Percentiles rank a stretch among this genome's conserved stretches.
Evolutionary conservation across 2,888 invertebrate genomes (phyloP).

Genomic region (Crocallis elinguaria): DNA sequence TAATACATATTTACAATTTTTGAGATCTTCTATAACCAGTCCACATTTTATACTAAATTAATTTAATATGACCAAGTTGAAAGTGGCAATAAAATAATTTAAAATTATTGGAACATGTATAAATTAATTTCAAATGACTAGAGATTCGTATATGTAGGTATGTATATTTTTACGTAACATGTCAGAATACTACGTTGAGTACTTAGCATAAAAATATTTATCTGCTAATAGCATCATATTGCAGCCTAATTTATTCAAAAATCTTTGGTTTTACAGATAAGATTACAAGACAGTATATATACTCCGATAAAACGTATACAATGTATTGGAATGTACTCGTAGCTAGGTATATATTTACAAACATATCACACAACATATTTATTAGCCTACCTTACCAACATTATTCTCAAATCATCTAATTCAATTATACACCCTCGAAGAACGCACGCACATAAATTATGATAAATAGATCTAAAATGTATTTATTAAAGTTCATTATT

Average conservation of each 20-base stretch:
- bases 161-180: background rate
- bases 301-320: constrained; percentile 72
- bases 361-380: constrained; percentile 64
- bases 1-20: constrained; percentile 61
- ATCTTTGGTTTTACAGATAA: constrained; percentile 37
- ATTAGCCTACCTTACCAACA: constrained; percentile 26
- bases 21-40: constrained; percentile 44
- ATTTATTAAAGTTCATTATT: constrained; percentile 58
- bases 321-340: constrained; percentile 51
- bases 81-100: background rate
- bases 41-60: constrained; percentile 34
- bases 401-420: constrained; percentile 43
- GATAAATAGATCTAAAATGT: constrained; percentile 59
- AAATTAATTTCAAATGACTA: constrained; percentile 8
- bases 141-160: background rate
- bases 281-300: constrained; percentile 56
- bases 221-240: constrained; percentile 3
- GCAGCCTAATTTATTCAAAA: constrained; percentile 28
- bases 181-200: background rate
- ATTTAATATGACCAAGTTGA: constrained; percentile 5
- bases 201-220: background rate
- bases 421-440: constrained; percentile 49
- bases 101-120: background rate
- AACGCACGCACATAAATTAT: constrained; percentile 48
- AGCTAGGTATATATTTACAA: constrained; percentile 69